Conservation (phyloP, 1,140 invertebrate genomes). For the Drosophila oshimai region DNA sequence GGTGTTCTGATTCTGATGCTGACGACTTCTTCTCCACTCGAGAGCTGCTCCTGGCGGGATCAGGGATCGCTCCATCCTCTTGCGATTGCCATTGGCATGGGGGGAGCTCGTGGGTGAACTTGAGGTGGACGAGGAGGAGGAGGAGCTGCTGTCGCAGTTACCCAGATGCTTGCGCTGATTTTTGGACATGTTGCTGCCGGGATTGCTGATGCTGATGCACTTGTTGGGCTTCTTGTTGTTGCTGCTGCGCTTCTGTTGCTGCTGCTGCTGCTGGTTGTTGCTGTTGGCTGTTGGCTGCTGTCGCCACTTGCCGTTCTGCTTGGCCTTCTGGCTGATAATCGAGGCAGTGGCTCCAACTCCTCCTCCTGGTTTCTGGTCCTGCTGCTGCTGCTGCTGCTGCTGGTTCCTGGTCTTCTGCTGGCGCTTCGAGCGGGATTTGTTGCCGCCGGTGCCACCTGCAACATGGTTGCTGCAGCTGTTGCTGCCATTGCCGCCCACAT, state of each 20-base stretch:
- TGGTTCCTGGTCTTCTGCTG: conserved; percentile 36
- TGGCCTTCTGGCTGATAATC: not conserved
- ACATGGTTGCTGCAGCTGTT: conserved; percentile 3
- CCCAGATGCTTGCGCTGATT: conserved; percentile 15
- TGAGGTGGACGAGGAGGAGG: conserved; percentile 42
- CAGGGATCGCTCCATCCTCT: conserved; percentile 11
- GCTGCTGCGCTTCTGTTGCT: conserved; percentile 23
- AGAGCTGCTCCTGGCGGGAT: conserved; percentile 16
- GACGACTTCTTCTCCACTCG: too few species aligned
- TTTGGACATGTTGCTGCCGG: not conserved
- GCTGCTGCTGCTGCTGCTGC: conserved; percentile 3
- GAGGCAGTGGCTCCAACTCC: too few species aligned
- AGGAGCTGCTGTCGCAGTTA: conserved; percentile 23
- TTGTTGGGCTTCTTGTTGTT: not conserved
- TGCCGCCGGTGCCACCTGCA: not conserved
- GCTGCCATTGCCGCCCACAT: not conserved
- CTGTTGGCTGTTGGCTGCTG: conserved; percentile 2
- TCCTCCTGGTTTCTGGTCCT: not conserved
- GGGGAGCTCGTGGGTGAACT: conserved; percentile 50
- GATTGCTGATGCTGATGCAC: conserved; percentile 11
- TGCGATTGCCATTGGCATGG: conserved; percentile 10
- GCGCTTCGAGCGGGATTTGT: conserved; percentile 44
- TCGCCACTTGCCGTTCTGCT: conserved; percentile 16
- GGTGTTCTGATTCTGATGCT: not conserved
- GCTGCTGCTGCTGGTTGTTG: conserved; percentile 14